Percentiles rank a stretch among this genome's conserved stretches.
phyloP scores from a whole-genome alignment of 2,888 invertebrate species.

The Microplitis manilae region DNA sequence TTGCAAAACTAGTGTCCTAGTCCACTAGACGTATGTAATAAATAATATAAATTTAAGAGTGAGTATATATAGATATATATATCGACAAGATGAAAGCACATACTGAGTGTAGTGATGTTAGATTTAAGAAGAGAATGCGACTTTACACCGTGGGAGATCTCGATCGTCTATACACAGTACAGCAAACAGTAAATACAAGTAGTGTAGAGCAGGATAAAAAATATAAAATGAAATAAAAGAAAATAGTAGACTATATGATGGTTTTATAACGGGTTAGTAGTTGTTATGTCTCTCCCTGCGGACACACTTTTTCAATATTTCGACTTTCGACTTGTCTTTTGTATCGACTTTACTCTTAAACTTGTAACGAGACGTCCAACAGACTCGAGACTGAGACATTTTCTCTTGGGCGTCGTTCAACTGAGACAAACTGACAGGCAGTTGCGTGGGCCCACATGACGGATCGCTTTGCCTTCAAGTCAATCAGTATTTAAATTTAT shows the following conservation, averaged over 20 bases:
- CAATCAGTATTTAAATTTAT: slow-evolving; percentile 22
- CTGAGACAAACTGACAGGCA: slow-evolving; percentile 27
- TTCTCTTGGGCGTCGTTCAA: slow-evolving; percentile 25
- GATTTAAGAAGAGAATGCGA: slow-evolving; percentile 23
- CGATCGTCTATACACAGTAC: slow-evolving; percentile 12
- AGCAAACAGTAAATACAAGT: neutral
- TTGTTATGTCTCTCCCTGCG: neutral
- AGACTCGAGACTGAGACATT: slow-evolving; percentile 24
- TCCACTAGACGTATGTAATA: neutral
- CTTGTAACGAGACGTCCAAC: slow-evolving; percentile 21
- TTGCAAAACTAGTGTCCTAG: neutral
- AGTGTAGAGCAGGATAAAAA: neutral
- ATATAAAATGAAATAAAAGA: slow-evolving; percentile 1
- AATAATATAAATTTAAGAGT: neutral
- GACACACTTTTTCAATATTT: slow-evolving; percentile 26
- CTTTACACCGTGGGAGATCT: slow-evolving; percentile 29
- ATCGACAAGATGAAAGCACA: neutral
- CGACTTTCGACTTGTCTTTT: slow-evolving; percentile 8
- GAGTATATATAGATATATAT: neutral
- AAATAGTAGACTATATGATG: neutral
- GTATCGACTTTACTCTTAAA: slow-evolving; percentile 14
- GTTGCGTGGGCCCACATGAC: slow-evolving; percentile 33
- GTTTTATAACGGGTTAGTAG: slow-evolving; percentile 12
- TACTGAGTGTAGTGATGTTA: neutral
- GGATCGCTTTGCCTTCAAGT: slow-evolving; percentile 14